A percentile compares a stretch with the other conserved stretches of the same genome.
Conservation (phyloP, 2,113 vertebrate genomes). For the Myrmophylax atrothorax region DNA sequence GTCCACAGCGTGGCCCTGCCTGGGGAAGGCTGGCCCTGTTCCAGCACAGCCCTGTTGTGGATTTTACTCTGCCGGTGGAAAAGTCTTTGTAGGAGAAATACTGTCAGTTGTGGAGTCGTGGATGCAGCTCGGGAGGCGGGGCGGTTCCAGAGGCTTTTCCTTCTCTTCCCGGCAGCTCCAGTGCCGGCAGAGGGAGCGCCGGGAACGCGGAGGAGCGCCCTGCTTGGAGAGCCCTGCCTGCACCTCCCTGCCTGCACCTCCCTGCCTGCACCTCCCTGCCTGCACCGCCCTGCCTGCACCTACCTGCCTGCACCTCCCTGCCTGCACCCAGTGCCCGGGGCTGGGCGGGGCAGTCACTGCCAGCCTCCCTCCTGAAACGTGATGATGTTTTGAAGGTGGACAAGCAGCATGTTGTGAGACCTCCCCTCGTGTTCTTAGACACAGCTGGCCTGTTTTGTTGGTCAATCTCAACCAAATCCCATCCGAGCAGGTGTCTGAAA, state of each 20-base stretch:
- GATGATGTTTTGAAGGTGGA: not conserved
- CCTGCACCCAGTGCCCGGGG: not conserved
- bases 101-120: rapidly evolving
- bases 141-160: not conserved
- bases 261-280: not conserved
- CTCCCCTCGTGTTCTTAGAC: not conserved
- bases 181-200: not conserved
- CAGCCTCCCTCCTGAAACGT: not conserved
- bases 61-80: not conserved
- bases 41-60: too few relatives aligned
- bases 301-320: too few relatives aligned
- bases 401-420: not conserved
- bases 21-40: not conserved
- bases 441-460: not conserved
- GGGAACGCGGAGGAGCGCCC: not conserved
- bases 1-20: not conserved
- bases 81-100: not conserved
- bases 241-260: too few relatives aligned
- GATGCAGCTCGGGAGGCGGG: not conserved
- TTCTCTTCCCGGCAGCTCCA: rapidly evolving
- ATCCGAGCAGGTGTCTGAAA: not conserved
- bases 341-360: not conserved
- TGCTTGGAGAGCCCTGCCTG: too few relatives aligned
- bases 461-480: not conserved
- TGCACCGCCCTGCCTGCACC: too few relatives aligned